A percentile compares a stretch with the other conserved stretches of the same genome.
phyloP scores from a whole-genome alignment of 2,888 invertebrate genomes.

The Blera fallax region DNA sequence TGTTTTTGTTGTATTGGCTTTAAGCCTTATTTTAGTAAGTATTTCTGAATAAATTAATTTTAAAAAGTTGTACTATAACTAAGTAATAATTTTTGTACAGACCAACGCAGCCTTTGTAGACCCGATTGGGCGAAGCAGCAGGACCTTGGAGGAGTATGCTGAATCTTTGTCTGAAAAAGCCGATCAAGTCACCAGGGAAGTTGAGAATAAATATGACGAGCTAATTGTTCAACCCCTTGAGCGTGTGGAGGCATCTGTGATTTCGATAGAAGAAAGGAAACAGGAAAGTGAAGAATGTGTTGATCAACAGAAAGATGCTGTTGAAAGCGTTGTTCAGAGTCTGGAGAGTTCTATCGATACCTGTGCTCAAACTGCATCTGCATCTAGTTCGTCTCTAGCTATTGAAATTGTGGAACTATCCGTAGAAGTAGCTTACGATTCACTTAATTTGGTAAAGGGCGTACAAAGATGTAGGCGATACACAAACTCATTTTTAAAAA shows the following conservation, averaged over 20 bases:
- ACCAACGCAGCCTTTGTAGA: background rate
- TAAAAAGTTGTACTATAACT: background rate
- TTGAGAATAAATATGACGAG: constrained; percentile 75
- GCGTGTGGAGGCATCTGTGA: constrained; percentile 74
- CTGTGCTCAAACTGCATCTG: constrained; percentile 1
- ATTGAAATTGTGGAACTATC: background rate
- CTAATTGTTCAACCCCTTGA: constrained; percentile 75
- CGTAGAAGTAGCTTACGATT: background rate
- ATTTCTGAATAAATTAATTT: background rate
- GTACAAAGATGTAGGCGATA: constrained; percentile 2
- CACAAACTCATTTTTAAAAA: background rate
- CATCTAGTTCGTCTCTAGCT: background rate
- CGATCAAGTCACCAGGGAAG: constrained; percentile 66
- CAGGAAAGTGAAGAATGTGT: constrained; percentile 64
- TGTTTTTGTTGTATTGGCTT: background rate
- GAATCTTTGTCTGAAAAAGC: background rate
- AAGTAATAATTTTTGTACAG: background rate
- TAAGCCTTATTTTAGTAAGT: constrained; percentile 10
- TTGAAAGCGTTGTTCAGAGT: background rate
- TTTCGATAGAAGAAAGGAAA: constrained; percentile 74
- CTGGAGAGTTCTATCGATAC: background rate
- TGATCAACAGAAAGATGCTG: background rate
- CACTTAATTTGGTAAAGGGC: background rate
- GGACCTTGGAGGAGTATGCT: background rate
- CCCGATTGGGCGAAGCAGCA: background rate